Conservation (phyloP, 1,140 invertebrate species). For the Trichonephila clavata region DNA sequence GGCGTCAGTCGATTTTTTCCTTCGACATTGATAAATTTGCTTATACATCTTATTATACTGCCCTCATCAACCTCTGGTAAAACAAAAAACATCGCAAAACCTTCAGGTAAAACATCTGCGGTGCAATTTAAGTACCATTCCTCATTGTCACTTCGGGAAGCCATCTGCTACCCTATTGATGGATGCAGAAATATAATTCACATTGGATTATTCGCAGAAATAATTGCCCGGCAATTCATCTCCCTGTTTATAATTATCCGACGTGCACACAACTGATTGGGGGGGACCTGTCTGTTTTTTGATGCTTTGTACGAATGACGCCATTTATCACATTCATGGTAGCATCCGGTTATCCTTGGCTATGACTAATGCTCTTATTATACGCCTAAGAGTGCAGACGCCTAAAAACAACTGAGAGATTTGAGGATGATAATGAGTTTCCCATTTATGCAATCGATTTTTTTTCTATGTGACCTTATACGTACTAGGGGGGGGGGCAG, state of each 20-base stretch:
- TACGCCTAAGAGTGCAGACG: constrained; percentile 68
- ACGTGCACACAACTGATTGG: constrained; percentile 48
- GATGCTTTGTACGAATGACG: constrained; percentile 55
- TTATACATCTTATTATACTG: constrained; percentile 68
- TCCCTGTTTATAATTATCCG: constrained; percentile 76
- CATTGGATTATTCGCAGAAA: constrained; percentile 70
- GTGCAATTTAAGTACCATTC: constrained; percentile 74
- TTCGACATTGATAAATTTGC: constrained; percentile 70
- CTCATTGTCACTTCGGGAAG: constrained; percentile 68
- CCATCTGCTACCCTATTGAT: constrained; percentile 75
- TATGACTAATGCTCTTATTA: constrained; percentile 69
- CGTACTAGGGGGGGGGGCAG: neutral
- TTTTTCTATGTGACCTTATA: constrained; percentile 26
- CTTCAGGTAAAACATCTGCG: constrained; percentile 72
- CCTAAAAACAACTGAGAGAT: constrained; percentile 70
- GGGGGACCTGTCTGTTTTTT: constrained; percentile 64
- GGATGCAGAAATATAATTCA: constrained; percentile 74
- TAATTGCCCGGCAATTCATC: constrained; percentile 74
- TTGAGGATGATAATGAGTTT: constrained; percentile 61
- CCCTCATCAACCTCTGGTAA: constrained; percentile 48
- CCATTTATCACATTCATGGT: constrained; percentile 67
- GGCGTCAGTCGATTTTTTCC: constrained; percentile 16
- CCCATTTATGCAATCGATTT: neutral
- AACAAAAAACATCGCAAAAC: constrained; percentile 5
- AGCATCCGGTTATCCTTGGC: constrained; percentile 70